These are phyloP conservation scores for Reticulitermes speratus DNA, from an alignment of 1,140 invertebrate species.

Conservation along the genomic window DNA sequence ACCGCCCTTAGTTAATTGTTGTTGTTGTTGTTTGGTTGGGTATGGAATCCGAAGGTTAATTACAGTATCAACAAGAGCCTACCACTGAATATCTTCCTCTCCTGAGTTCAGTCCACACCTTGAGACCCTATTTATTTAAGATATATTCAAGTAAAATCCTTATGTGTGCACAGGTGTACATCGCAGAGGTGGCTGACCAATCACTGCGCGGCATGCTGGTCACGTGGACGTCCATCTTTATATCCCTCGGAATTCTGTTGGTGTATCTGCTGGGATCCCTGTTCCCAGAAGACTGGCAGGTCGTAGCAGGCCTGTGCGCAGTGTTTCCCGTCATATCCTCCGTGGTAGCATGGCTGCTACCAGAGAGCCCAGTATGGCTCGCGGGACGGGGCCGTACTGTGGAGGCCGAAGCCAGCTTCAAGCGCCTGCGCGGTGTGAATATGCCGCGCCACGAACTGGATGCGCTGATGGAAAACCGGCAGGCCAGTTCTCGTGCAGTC, in stretches of 20 bases:
- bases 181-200: slow-evolving; percentile 58
- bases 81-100: no score
- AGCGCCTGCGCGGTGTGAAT: not conserved
- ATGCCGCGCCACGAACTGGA: not conserved
- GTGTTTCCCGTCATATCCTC: slow-evolving; percentile 56
- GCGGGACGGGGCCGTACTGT: not conserved
- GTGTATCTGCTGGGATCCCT: slow-evolving; percentile 60
- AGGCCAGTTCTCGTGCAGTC: not conserved
- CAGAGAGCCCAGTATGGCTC: slow-evolving; percentile 32
- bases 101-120: no score
- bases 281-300: slow-evolving; percentile 58
- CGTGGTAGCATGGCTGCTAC: slow-evolving; percentile 56
- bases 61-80: no score
- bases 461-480: not conserved
- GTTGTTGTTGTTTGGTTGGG: no score
- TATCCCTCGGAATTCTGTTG: slow-evolving; percentile 58
- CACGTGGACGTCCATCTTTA: slow-evolving; percentile 60
- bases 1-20: no score
- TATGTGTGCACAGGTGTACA: slow-evolving; percentile 50
- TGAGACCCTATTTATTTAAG: no score
- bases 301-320: slow-evolving; percentile 61
- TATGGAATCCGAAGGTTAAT: no score
- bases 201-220: slow-evolving; percentile 58
- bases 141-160: no score
- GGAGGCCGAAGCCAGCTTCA: not conserved